Percentiles rank a stretch among this genome's conserved stretches.
Evolutionary conservation across 1,140 invertebrate genomes (phyloP).

Genomic region (Steinernema khuongi): DNA sequence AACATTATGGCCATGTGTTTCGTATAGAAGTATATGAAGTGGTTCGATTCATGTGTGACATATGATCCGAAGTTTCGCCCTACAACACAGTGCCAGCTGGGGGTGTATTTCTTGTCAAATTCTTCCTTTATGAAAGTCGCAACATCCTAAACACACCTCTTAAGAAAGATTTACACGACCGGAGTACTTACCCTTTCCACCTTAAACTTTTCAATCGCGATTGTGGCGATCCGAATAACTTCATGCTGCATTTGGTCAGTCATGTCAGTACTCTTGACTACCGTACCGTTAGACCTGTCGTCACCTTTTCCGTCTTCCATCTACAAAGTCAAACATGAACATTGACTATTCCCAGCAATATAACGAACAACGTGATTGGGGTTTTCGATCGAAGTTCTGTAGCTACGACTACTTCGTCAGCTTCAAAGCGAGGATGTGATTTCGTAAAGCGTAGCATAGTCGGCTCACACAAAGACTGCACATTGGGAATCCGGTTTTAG

Average conservation of each 20-base stretch:
- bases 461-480: not conserved
- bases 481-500: not conserved
- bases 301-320: not conserved
- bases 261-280: slow-evolving; percentile 99
- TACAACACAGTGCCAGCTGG: slow-evolving; percentile 74
- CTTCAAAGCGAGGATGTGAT: not conserved
- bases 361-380: too few species aligned
- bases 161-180: not conserved
- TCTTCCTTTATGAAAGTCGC: slow-evolving; percentile 95
- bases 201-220: slow-evolving; percentile 94
- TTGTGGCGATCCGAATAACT: slow-evolving; percentile 91
- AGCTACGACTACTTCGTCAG: not conserved
- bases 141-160: slow-evolving; percentile 67
- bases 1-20: slow-evolving; percentile 89
- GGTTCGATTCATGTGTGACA: slow-evolving; percentile 87
- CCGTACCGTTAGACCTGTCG: slow-evolving; percentile 62
- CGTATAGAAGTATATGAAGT: slow-evolving; percentile 91
- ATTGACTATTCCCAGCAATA: too few species aligned
- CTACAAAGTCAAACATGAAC: not conserved
- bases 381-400: too few species aligned
- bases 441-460: not conserved
- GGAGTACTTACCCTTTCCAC: slow-evolving; percentile 75
- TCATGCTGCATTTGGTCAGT: slow-evolving; percentile 99
- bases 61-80: slow-evolving; percentile 73
- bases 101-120: slow-evolving; percentile 93